phyloP scores from a whole-genome alignment of 2,113 vertebrate species.

The Myotis brandtii region DNA sequence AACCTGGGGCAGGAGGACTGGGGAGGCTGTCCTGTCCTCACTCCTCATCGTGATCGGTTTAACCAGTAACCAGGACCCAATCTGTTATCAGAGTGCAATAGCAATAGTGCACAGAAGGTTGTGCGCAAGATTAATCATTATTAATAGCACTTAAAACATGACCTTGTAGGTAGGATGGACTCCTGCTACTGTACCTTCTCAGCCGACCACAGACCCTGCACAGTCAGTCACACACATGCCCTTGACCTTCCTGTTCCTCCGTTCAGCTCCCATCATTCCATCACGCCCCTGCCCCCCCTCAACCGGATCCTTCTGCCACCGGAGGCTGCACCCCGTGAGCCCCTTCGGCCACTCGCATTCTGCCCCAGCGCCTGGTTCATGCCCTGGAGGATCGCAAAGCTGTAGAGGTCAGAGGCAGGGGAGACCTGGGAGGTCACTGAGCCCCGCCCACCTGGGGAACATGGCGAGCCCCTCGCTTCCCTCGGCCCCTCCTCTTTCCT shows the following conservation, averaged over 20 bases:
- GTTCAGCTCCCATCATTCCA: not conserved
- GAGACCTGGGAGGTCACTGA: not conserved
- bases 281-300: rapidly evolving
- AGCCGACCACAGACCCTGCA: not conserved
- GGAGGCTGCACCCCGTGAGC: not conserved
- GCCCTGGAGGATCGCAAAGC: not conserved
- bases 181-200: not conserved
- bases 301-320: not conserved
- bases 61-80: conserved; percentile 1
- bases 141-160: not conserved
- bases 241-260: not conserved
- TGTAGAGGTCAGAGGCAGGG: not conserved
- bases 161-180: not conserved
- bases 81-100: not conserved
- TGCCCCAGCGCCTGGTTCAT: not conserved
- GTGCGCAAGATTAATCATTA: not conserved
- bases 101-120: not conserved
- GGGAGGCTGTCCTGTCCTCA: not conserved
- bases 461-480: not conserved
- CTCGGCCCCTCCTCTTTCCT: not conserved
- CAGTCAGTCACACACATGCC: not conserved
- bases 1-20: not conserved
- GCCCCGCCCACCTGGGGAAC: not conserved
- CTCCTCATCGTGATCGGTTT: not conserved
- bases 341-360: not conserved